Conservation (phyloP, 2,797 vertebrate genomes). For the Sus cebifrons region DNA sequence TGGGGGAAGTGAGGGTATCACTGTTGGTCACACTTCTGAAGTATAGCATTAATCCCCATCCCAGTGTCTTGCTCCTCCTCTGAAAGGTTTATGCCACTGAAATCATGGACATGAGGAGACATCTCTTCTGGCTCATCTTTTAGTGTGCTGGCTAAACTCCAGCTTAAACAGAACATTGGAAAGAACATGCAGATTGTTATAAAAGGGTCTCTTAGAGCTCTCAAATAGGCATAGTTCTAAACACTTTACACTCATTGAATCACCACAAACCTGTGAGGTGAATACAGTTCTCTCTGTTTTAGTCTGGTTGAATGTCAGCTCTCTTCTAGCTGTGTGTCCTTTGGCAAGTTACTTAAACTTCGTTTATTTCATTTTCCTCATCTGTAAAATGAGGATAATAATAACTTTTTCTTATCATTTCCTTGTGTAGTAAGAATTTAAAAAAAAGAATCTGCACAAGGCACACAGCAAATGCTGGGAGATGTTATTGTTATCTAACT, state of each 20-base stretch:
- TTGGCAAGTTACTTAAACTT: neutral
- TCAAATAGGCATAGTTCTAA: neutral
- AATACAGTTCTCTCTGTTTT: slow-evolving; percentile 11
- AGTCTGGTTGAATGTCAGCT: neutral
- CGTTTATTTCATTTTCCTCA: slow-evolving; percentile 1
- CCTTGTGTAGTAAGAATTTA: neutral
- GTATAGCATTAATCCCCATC: neutral
- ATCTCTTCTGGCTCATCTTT: neutral
- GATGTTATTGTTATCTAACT: neutral
- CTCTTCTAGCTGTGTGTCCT: neutral
- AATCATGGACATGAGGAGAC: neutral
- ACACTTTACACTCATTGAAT: neutral
- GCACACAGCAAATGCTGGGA: neutral
- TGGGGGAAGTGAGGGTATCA: neutral
- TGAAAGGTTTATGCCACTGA: slow-evolving; percentile 39
- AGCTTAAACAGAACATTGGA: slow-evolving; percentile 11
- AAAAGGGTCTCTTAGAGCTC: neutral
- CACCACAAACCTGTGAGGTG: neutral
- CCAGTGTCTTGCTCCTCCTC: neutral
- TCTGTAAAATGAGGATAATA: neutral
- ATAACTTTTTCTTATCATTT: neutral
- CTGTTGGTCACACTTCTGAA: neutral
- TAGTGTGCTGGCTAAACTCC: neutral
- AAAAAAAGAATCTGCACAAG: neutral
- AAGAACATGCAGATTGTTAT: neutral